A percentile compares a stretch with the other conserved stretches of the same genome.
Conservation (phyloP, 2,888 invertebrate species). For the Mermis nigrescens region DNA sequence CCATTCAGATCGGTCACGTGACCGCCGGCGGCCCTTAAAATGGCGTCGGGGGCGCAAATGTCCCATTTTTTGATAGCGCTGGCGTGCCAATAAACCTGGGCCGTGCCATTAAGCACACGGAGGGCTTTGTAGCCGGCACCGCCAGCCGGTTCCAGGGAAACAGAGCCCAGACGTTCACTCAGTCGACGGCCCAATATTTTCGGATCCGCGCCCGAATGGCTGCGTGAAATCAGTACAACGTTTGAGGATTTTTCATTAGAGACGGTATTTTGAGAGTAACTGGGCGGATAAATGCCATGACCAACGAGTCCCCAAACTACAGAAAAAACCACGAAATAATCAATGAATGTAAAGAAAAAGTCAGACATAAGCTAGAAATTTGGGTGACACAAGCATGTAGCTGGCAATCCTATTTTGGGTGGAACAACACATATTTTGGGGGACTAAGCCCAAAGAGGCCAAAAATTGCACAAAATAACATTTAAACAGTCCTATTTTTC, state of each 20-base stretch:
- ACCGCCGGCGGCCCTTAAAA: conserved; percentile 52
- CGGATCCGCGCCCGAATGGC: conserved; percentile 61
- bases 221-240: conserved; percentile 66
- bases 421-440: too few relatives aligned
- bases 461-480: too few relatives aligned
- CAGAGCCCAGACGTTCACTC: not conserved
- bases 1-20: conserved; percentile 51
- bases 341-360: not conserved
- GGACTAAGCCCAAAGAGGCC: too few relatives aligned
- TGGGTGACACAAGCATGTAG: too few relatives aligned
- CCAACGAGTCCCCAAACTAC: conserved; percentile 71
- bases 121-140: conserved; percentile 39
- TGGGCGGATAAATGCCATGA: conserved; percentile 43
- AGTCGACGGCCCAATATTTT: not conserved
- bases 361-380: too few relatives aligned
- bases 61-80: conserved; percentile 97
- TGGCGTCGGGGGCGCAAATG: conserved; percentile 75
- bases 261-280: not conserved
- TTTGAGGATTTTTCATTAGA: not conserved
- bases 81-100: conserved; percentile 69
- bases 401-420: too few relatives aligned
- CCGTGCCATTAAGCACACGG: conserved; percentile 60
- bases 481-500: too few relatives aligned
- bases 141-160: conserved; percentile 32
- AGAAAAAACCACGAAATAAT: conserved; percentile 12